Percentiles rank a stretch among this genome's conserved stretches.
Conservation (phyloP, 1,140 invertebrate species). For the Zaprionus tsacasi region DNA sequence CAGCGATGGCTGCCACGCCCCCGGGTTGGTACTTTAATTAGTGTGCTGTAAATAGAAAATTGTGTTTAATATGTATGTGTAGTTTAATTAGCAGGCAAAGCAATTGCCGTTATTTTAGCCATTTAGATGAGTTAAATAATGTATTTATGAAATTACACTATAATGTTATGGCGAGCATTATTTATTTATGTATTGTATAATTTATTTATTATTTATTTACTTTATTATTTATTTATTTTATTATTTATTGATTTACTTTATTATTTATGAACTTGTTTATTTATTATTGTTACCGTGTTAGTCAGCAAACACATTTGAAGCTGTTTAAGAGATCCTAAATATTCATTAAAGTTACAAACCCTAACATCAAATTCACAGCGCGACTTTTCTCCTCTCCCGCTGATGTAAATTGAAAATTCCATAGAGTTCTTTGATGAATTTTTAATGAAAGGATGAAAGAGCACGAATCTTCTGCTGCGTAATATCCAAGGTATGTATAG, state of each 20-base stretch:
- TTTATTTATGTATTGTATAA: constrained; percentile 15
- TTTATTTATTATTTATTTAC: constrained; percentile 42
- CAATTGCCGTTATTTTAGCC: constrained; percentile 69
- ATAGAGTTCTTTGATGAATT: background rate
- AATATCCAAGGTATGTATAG: background rate
- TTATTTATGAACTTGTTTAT: constrained; percentile 48
- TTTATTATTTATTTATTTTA: constrained; percentile 19
- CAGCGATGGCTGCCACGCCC: constrained; percentile 39
- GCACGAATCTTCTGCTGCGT: background rate
- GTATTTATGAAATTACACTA: constrained; percentile 56
- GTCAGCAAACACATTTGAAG: constrained; percentile 43
- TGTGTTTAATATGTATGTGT: constrained; percentile 54
- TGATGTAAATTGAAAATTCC: background rate
- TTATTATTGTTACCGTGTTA: constrained; percentile 64
- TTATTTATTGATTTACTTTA: constrained; percentile 18
- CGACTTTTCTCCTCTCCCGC: background rate
- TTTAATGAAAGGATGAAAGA: background rate
- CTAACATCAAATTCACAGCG: background rate
- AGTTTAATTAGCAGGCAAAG: constrained; percentile 64
- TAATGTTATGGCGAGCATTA: constrained; percentile 29
- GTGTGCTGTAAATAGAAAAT: constrained; percentile 72
- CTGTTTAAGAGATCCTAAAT: constrained; percentile 50
- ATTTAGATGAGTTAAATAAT: constrained; percentile 66
- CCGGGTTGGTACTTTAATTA: constrained; percentile 48
- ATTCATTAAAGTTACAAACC: constrained; percentile 58